Conservation (phyloP, 1,140 invertebrate genomes). For the Drosophila navojoa region DNA sequence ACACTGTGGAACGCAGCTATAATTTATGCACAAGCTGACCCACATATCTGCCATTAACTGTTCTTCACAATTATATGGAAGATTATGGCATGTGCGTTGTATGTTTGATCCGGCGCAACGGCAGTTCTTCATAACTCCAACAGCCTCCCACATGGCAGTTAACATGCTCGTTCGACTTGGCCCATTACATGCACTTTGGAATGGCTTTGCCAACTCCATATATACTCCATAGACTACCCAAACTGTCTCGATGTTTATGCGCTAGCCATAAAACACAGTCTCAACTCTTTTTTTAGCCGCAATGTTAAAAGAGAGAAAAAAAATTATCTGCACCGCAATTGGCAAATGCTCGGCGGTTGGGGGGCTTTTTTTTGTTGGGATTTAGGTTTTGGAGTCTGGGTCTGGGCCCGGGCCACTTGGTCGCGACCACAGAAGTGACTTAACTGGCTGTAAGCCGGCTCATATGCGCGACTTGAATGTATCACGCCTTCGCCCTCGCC, state of each 20-base stretch:
- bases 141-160: constrained; percentile 52
- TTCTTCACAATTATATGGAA: background rate
- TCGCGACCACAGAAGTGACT: constrained; percentile 77
- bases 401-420: constrained; percentile 61
- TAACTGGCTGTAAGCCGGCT: constrained; percentile 78
- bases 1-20: background rate
- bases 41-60: background rate
- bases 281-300: constrained; percentile 30
- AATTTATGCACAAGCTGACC: constrained; percentile 1
- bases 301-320: constrained; percentile 27
- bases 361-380: constrained; percentile 17
- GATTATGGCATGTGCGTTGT: background rate
- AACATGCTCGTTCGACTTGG: constrained; percentile 25
- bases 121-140: constrained; percentile 23
- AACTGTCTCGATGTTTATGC: constrained; percentile 33
- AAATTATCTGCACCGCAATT: constrained; percentile 14
- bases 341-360: constrained; percentile 33
- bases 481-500: background rate
- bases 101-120: background rate
- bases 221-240: constrained; percentile 31
- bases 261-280: constrained; percentile 42
- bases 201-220: constrained; percentile 64
- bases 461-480: constrained; percentile 37
- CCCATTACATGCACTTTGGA: constrained; percentile 58
- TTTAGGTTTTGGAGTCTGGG: constrained; percentile 21